A percentile compares a stretch with the other conserved stretches of the same genome.
Conservation (phyloP, 2,888 invertebrate species). For the Coenonympha arcania region DNA sequence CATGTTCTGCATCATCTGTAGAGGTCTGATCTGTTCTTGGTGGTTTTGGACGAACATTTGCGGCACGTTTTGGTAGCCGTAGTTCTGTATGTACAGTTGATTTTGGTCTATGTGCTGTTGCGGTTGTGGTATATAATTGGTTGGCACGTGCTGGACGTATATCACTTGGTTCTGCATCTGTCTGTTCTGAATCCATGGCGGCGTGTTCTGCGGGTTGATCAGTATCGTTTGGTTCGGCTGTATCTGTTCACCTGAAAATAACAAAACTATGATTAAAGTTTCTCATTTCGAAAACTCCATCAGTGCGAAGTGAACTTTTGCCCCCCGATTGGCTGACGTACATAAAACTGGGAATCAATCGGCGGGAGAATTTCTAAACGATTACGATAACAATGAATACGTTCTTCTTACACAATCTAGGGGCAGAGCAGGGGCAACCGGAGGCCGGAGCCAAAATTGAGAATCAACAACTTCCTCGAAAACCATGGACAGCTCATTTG, state of each 20-base stretch:
- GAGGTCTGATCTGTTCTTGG: slow-evolving; percentile 30
- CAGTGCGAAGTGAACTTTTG: no score
- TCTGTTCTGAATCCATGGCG: slow-evolving; percentile 63
- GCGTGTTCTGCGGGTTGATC: slow-evolving; percentile 60
- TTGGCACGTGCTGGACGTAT: slow-evolving; percentile 58
- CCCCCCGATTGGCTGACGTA: no score
- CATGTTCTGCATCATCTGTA: slow-evolving; percentile 28
- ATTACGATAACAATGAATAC: no score
- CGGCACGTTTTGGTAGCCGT: slow-evolving; percentile 48
- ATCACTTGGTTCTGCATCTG: slow-evolving; percentile 51
- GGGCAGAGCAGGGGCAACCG: no score
- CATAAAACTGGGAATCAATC: no score
- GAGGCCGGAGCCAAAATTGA: no score
- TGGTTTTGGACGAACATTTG: slow-evolving; percentile 44
- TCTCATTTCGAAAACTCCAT: no score
- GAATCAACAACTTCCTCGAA: no score
- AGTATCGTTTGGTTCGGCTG: slow-evolving; percentile 56
- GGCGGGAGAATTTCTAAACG: no score
- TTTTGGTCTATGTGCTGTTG: slow-evolving; percentile 54
- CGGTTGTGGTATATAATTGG: slow-evolving; percentile 45
- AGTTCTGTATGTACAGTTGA: slow-evolving; percentile 53
- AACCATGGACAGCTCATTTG: no score
- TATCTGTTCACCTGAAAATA: slow-evolving; percentile 53
- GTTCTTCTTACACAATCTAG: no score
- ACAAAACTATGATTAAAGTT: not conserved